phyloP scores from a whole-genome alignment of 2,797 vertebrate genomes.

The Hemitrygon akajei region DNA sequence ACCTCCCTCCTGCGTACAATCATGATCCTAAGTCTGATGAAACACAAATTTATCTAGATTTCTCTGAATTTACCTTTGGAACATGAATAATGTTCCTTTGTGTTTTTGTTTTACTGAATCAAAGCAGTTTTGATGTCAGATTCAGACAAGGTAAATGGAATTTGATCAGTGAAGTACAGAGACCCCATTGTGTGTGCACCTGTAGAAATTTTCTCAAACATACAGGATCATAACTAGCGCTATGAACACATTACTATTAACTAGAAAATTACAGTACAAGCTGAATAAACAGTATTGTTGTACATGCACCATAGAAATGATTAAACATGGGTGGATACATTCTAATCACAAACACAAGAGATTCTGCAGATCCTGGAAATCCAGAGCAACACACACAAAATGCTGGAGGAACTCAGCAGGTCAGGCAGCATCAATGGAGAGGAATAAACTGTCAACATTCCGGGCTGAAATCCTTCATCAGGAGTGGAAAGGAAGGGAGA shows the following conservation, averaged over 20 bases:
- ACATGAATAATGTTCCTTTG: conserved; percentile 31
- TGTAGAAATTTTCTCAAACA: conserved; percentile 7
- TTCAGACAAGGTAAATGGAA: conserved; percentile 31
- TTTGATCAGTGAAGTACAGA: conserved; percentile 15
- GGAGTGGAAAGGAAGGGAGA: too few species aligned
- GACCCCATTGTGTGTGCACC: background rate
- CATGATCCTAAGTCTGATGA: background rate
- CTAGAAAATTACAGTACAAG: background rate
- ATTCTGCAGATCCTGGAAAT: too few species aligned
- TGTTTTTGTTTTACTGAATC: background rate
- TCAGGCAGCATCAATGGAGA: too few species aligned
- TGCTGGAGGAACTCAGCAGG: too few species aligned
- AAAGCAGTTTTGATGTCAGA: conserved; percentile 30
- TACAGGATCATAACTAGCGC: background rate
- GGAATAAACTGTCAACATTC: too few species aligned
- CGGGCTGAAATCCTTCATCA: too few species aligned
- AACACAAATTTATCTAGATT: conserved; percentile 16
- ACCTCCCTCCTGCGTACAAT: background rate
- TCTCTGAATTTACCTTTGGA: conserved; percentile 15
- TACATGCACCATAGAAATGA: background rate
- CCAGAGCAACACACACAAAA: too few species aligned
- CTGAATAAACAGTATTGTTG: conserved; percentile 3
- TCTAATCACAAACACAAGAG: background rate
- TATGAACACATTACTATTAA: conserved; percentile 16
- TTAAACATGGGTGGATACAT: background rate